Evolutionary conservation across 2,797 vertebrate genomes (phyloP).

Genomic region (Crenuchus spilurus): DNA sequence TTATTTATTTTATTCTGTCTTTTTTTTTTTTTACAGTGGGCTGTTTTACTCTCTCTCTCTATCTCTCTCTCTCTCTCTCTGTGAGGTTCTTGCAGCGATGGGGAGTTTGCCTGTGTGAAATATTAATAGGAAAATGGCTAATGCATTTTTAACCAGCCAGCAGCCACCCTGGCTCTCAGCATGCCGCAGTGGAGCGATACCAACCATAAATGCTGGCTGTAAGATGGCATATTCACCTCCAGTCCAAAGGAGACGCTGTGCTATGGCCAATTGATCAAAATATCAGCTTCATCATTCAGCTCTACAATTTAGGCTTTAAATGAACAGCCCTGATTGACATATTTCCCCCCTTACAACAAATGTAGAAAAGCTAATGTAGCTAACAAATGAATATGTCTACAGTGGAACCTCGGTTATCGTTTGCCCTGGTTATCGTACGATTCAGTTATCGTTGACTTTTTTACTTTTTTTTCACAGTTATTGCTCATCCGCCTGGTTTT

Average conservation of each 20-base stretch:
- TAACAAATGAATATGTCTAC: no score
- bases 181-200: neutral
- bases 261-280: neutral
- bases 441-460: no score
- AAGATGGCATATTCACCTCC: constrained; percentile 26
- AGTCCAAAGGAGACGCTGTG: constrained; percentile 17
- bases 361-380: no score
- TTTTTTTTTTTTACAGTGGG: constrained; percentile 4
- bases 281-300: no score
- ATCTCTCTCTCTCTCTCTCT: constrained; percentile 20
- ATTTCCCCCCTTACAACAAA: no score
- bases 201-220: constrained; percentile 11
- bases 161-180: constrained; percentile 43
- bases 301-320: no score
- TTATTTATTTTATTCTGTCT: constrained; percentile 15
- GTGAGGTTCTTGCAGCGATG: constrained; percentile 51
- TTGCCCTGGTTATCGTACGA: no score
- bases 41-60: neutral
- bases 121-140: constrained; percentile 73
- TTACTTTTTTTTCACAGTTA: no score
- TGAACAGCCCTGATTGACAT: no score
- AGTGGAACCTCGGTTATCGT: no score
- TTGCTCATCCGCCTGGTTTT: no score
- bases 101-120: constrained; percentile 68
- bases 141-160: constrained; percentile 68